phyloP scores from a whole-genome alignment of 2,888 invertebrate genomes.

The Harpalus rubripes region DNA sequence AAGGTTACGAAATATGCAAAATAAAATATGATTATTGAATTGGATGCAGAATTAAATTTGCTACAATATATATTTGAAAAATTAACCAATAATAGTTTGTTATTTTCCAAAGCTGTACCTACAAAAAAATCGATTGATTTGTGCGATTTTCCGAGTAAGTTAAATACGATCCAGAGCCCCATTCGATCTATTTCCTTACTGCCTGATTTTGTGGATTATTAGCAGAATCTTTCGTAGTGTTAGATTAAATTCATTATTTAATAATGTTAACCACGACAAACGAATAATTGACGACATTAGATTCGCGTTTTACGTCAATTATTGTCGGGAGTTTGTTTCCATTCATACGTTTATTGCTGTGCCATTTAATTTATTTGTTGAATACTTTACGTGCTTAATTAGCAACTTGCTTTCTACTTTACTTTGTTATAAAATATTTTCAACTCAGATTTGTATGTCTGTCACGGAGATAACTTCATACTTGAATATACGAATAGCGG shows the following conservation, averaged over 20 bases:
- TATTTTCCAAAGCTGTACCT: neutral
- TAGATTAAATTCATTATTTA: slow-evolving; percentile 46
- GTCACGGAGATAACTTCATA: neutral
- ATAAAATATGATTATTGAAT: too few species aligned
- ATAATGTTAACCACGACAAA: slow-evolving; percentile 49
- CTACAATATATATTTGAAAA: too few species aligned
- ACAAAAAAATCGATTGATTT: neutral
- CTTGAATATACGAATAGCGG: neutral
- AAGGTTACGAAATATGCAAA: too few species aligned
- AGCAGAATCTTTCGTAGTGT: slow-evolving; percentile 50
- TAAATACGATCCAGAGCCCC: neutral
- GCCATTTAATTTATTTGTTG: slow-evolving; percentile 64
- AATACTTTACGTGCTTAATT: slow-evolving; percentile 50
- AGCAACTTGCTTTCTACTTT: slow-evolving; percentile 43
- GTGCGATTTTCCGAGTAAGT: neutral
- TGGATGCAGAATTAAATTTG: too few species aligned
- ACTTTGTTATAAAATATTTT: slow-evolving; percentile 32
- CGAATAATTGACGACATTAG: slow-evolving; percentile 48
- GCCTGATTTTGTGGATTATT: slow-evolving; percentile 52
- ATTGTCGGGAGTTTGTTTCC: slow-evolving; percentile 46
- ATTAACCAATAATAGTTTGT: neutral
- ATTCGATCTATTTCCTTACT: slow-evolving; percentile 32
- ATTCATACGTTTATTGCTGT: slow-evolving; percentile 64
- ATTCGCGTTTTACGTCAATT: slow-evolving; percentile 61
- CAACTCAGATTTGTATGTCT: slow-evolving; percentile 38